Percentiles rank a stretch among this genome's conserved stretches.
Evolutionary conservation across 2,797 vertebrate genomes (phyloP).

Genomic region (Tenualosa ilisha): DNA sequence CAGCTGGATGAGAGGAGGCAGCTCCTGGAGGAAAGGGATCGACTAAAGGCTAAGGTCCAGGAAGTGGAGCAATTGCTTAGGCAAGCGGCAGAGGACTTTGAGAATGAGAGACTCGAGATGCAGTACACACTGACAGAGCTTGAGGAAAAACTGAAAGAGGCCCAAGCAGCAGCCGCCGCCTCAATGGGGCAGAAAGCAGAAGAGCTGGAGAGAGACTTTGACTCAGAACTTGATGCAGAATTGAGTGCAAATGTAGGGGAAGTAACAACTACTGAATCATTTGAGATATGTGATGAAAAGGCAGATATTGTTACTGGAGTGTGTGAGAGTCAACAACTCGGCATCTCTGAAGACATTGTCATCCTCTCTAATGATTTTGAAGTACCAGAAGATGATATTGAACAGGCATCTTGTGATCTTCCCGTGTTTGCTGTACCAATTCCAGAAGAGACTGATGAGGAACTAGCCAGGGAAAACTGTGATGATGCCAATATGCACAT

Average conservation of each 20-base stretch:
- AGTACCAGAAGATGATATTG: neutral
- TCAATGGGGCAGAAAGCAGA: slow-evolving; percentile 45
- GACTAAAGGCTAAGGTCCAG: slow-evolving; percentile 67
- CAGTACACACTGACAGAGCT: slow-evolving; percentile 61
- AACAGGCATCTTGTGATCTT: neutral
- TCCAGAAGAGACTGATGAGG: slow-evolving; percentile 7
- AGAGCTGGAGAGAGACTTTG: neutral
- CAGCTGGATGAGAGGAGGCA: slow-evolving; percentile 66
- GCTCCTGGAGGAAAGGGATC: slow-evolving; percentile 69
- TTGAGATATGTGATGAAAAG: slow-evolving; percentile 38
- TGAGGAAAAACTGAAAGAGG: slow-evolving; percentile 63
- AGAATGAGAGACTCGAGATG: slow-evolving; percentile 71
- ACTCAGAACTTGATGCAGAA: neutral
- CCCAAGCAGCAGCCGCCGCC: slow-evolving; percentile 38
- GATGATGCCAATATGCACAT: neutral
- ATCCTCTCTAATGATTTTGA: neutral
- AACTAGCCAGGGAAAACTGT: neutral
- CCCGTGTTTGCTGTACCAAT: slow-evolving; percentile 43
- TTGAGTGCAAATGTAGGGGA: slow-evolving; percentile 32
- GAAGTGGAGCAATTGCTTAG: slow-evolving; percentile 72
- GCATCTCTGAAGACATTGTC: neutral
- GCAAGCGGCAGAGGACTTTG: slow-evolving; percentile 66
- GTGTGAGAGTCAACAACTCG: neutral
- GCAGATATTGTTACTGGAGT: neutral
- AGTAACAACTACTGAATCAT: slow-evolving; percentile 43